Conservation (phyloP, 2,888 invertebrate genomes). For the Oscheius myriophilus region DNA sequence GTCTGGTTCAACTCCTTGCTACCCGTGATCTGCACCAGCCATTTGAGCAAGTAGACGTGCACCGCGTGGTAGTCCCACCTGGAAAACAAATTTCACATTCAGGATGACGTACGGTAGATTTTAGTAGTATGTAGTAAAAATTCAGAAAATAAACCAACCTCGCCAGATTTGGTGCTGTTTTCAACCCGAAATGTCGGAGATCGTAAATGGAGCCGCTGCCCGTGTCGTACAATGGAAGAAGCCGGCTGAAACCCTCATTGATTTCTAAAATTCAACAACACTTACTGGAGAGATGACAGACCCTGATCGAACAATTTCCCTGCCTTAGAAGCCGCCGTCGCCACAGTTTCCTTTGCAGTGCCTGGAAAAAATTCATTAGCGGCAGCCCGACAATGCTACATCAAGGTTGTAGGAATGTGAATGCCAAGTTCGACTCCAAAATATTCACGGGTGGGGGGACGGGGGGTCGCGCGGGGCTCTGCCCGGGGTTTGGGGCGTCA, state of each 20-base stretch:
- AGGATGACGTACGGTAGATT: too few species aligned
- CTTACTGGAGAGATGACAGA: constrained; percentile 33
- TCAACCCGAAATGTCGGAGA: constrained; percentile 87
- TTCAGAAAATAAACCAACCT: constrained; percentile 72
- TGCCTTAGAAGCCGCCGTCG: background rate
- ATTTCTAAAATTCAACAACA: constrained; percentile 70
- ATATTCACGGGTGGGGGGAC: too few species aligned
- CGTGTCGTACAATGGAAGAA: constrained; percentile 90
- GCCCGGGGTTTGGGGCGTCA: too few species aligned
- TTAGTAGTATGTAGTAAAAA: background rate
- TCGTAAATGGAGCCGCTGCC: constrained; percentile 96
- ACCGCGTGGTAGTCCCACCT: constrained; percentile 97
- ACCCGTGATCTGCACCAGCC: constrained; percentile 84
- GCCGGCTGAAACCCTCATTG: background rate
- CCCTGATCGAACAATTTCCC: constrained; percentile 51
- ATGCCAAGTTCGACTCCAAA: too few species aligned
- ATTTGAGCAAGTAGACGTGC: constrained; percentile 87
- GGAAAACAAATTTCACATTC: constrained; percentile 3
- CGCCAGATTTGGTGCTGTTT: constrained; percentile 85
- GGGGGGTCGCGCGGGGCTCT: too few species aligned
- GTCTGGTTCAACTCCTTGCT: constrained; percentile 65
- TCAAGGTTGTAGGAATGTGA: too few species aligned
- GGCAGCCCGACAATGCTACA: too few species aligned
- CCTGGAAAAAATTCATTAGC: background rate
- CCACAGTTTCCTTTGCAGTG: background rate